Conservation (phyloP, 2,113 vertebrate genomes). For the Ophiodon elongatus region DNA sequence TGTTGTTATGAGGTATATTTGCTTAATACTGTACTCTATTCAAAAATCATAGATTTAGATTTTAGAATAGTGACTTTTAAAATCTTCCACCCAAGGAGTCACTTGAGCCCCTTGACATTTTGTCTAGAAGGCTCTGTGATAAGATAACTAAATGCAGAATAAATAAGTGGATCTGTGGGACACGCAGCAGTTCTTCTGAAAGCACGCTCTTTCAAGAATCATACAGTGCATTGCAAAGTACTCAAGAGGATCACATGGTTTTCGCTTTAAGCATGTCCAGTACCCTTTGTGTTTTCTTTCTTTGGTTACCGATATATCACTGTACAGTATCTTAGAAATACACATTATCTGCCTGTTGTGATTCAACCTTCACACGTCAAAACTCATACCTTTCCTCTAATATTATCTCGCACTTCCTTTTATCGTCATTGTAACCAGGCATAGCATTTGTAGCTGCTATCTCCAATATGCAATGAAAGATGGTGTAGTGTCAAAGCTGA, state of each 20-base stretch:
- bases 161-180: conserved; percentile 11
- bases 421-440: conserved; percentile 61
- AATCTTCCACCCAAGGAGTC: not conserved
- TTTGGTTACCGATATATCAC: conserved; percentile 45
- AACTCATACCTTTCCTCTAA: conserved; percentile 43
- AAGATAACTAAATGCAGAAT: conserved; percentile 32
- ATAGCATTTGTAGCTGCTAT: conserved; percentile 69
- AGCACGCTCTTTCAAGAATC: conserved; percentile 1
- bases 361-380: conserved; percentile 69
- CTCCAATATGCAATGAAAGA: conserved; percentile 63
- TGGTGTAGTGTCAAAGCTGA: conserved; percentile 52
- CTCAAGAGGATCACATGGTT: not conserved
- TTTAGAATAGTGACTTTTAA: conserved; percentile 22
- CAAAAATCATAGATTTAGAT: conserved; percentile 17
- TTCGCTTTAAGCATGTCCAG: conserved; percentile 23
- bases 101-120: conserved; percentile 37
- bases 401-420: conserved; percentile 47
- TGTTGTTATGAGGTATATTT: conserved; percentile 5
- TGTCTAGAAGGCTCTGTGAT: conserved; percentile 21
- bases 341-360: conserved; percentile 33
- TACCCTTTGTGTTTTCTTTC: conserved; percentile 33
- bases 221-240: not conserved
- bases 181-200: not conserved
- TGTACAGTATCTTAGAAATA: conserved; percentile 42
- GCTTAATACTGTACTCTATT: conserved; percentile 14